These are phyloP conservation scores for Bombus confusus DNA, from an alignment of 1,140 invertebrate genomes.

Conservation along the genomic window DNA sequence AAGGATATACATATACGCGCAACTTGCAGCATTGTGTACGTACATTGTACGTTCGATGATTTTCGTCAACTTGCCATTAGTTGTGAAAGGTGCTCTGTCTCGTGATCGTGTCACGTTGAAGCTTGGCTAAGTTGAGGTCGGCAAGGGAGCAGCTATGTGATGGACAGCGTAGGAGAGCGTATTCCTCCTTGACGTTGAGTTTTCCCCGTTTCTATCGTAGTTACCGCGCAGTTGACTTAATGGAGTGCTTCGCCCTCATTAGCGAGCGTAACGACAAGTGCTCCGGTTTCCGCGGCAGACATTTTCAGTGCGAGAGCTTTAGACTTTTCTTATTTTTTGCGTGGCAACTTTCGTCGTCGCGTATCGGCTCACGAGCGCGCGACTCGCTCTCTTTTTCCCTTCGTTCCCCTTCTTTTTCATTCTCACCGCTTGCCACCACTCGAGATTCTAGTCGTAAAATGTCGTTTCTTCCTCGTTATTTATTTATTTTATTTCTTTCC, in stretches of 20 bases:
- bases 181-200: conserved; percentile 52
- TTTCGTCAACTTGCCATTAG: not conserved
- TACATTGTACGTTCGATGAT: not conserved
- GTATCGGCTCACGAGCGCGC: conserved; percentile 31
- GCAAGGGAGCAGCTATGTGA: conserved; percentile 8
- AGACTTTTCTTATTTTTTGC: conserved; percentile 46
- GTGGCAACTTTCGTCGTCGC: conserved; percentile 30
- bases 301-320: conserved; percentile 53
- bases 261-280: conserved; percentile 66
- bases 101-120: not conserved
- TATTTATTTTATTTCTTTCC: conserved; percentile 14
- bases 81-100: not conserved
- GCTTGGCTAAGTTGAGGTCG: not conserved
- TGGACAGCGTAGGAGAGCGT: conserved; percentile 37
- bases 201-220: conserved; percentile 55
- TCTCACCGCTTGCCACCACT: not conserved
- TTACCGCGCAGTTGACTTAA: conserved; percentile 68
- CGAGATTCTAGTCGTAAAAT: conserved; percentile 16
- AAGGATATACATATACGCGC: not conserved
- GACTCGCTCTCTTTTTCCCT: not conserved
- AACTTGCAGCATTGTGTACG: not conserved
- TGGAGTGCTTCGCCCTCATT: conserved; percentile 71
- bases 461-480: conserved; percentile 20
- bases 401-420: not conserved
- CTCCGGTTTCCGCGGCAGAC: conserved; percentile 49